Evolutionary conservation across 1,140 invertebrate genomes (phyloP).

Genomic region (Alviniconcha marisindica): DNA sequence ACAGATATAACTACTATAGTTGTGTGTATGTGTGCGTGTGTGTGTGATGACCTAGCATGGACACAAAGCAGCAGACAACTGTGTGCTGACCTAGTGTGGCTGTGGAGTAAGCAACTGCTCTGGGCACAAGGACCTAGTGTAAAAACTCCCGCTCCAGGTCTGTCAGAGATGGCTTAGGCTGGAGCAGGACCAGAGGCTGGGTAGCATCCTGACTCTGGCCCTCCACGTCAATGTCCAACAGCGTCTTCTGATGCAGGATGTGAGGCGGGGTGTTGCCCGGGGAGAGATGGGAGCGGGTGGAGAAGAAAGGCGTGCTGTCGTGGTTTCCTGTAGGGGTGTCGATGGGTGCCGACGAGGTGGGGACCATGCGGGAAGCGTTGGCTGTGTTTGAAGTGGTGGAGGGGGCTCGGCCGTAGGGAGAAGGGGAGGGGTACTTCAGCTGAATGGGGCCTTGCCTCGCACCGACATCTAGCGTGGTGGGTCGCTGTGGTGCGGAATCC

Average conservation of each 20-base stretch:
- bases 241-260: constrained; percentile 75
- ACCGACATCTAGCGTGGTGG: constrained; percentile 82
- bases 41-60: too few species aligned
- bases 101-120: too few species aligned
- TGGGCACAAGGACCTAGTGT: too few species aligned
- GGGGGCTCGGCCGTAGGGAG: constrained; percentile 47
- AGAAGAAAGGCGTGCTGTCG: constrained; percentile 62
- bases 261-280: constrained; percentile 74
- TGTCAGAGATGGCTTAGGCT: constrained; percentile 37
- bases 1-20: too few species aligned
- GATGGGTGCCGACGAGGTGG: constrained; percentile 42
- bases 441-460: constrained; percentile 43
- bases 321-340: constrained; percentile 46
- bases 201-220: constrained; percentile 82
- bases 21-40: too few species aligned
- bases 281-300: constrained; percentile 68
- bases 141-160: constrained; percentile 48
- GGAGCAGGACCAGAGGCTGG: constrained; percentile 77
- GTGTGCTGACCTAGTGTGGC: too few species aligned
- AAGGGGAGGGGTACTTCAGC: constrained; percentile 50
- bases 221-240: constrained; percentile 82
- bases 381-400: constrained; percentile 47
- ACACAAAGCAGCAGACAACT: too few species aligned
- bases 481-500: constrained; percentile 83
- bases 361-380: constrained; percentile 26